These are phyloP conservation scores for Sisyra terminalis DNA, from an alignment of 2,888 invertebrate species.

Conservation along the genomic window DNA sequence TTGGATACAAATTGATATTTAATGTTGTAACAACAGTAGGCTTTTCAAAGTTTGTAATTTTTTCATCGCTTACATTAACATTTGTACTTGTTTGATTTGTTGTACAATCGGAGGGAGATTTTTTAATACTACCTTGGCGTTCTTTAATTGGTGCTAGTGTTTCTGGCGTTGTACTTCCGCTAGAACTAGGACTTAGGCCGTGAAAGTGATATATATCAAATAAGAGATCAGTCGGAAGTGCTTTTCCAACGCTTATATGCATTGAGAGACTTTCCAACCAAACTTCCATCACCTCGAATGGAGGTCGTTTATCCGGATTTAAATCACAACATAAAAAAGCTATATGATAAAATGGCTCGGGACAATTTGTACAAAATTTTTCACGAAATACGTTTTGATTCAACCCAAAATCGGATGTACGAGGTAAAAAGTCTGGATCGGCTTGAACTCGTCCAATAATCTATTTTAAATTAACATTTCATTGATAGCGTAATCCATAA, in stretches of 20 bases:
- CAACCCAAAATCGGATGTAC: slow-evolving; percentile 81
- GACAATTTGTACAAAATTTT: slow-evolving; percentile 71
- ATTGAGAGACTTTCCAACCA: slow-evolving; percentile 70
- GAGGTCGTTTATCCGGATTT: slow-evolving; percentile 77
- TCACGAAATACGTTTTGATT: slow-evolving; percentile 74
- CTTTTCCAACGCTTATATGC: slow-evolving; percentile 46
- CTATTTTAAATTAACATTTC: no score
- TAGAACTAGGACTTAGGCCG: slow-evolving; percentile 37
- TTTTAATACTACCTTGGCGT: slow-evolving; percentile 21
- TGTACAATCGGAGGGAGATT: slow-evolving; percentile 6
- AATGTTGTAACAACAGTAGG: not conserved
- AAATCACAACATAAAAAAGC: slow-evolving; percentile 84
- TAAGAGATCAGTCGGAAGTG: slow-evolving; percentile 47
- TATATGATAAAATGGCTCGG: slow-evolving; percentile 72
- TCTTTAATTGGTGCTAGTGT: slow-evolving; percentile 37
- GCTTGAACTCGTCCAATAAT: slow-evolving; percentile 90
- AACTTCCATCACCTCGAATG: slow-evolving; percentile 77
- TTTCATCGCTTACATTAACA: not conserved
- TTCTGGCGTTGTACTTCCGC: slow-evolving; percentile 42
- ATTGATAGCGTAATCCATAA: no score
- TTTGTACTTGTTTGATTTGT: not conserved
- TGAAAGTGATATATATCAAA: slow-evolving; percentile 60
- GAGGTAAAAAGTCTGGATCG: slow-evolving; percentile 84
- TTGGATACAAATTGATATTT: not conserved
- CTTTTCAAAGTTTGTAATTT: not conserved